Conservation (phyloP, 1,140 invertebrate species). For the Leptinotarsa lineolata region DNA sequence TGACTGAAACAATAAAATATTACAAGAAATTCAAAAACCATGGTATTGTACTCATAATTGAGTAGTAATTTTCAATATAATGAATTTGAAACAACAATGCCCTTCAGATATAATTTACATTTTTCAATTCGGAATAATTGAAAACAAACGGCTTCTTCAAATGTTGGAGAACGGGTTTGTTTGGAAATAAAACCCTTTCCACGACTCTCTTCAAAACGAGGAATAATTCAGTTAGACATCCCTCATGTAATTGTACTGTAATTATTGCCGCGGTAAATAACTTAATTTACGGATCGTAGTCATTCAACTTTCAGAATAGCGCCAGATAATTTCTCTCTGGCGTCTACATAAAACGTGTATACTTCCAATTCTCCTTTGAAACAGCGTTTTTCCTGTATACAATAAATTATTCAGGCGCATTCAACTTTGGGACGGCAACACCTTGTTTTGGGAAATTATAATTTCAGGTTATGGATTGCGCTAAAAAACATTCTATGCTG, state of each 20-base stretch:
- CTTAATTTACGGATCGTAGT: neutral
- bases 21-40: too few relatives aligned
- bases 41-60: too few relatives aligned
- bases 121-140: neutral
- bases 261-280: neutral
- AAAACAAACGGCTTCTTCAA: neutral
- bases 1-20: too few relatives aligned
- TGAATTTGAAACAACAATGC: too few relatives aligned
- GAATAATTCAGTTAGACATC: neutral
- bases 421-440: neutral
- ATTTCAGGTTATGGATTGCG: too few relatives aligned
- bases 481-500: too few relatives aligned
- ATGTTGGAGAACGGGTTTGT: neutral
- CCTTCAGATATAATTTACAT: too few relatives aligned
- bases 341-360: too few relatives aligned
- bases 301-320: too few relatives aligned
- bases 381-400: neutral
- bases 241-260: neutral
- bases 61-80: too few relatives aligned
- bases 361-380: too few relatives aligned
- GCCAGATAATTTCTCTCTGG: too few relatives aligned
- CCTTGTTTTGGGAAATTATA: neutral
- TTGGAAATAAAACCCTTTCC: neutral
- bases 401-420: neutral
- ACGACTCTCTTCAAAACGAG: neutral